Percentiles rank a stretch among this genome's conserved stretches.
phyloP scores from a whole-genome alignment of 2,888 invertebrate species.

The Acanthosepion pharaonis region DNA sequence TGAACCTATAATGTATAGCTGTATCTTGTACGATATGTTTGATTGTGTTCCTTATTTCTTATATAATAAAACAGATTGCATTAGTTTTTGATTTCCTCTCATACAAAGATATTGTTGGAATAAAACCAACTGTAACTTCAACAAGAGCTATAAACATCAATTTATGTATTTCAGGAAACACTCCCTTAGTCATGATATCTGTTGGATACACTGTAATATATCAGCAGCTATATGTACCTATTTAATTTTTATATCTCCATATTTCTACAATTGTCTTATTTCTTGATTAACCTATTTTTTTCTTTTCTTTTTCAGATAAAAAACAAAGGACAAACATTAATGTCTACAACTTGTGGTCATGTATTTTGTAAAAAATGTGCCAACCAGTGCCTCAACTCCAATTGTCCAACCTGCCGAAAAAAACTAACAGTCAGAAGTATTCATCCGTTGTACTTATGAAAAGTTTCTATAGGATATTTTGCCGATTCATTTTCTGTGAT shows the following conservation, averaged over 20 bases:
- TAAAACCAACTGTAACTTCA: too few relatives aligned
- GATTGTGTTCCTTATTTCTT: too few relatives aligned
- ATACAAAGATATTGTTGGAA: too few relatives aligned
- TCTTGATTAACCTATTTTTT: background rate
- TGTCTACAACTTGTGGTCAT: constrained; percentile 69
- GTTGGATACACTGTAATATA: too few relatives aligned
- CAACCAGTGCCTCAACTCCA: background rate
- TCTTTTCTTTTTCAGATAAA: constrained; percentile 59
- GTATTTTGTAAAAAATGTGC: constrained; percentile 65
- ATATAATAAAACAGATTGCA: too few relatives aligned
- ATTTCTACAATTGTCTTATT: background rate
- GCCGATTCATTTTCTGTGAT: background rate
- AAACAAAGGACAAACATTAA: constrained; percentile 56
- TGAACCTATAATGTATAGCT: too few relatives aligned
- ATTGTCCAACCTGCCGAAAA: constrained; percentile 66
- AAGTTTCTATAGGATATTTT: background rate
- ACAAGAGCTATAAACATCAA: too few relatives aligned
- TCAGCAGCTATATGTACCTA: too few relatives aligned
- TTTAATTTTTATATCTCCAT: background rate
- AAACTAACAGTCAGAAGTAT: constrained; percentile 56
- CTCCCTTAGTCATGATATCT: too few relatives aligned
- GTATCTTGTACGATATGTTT: too few relatives aligned
- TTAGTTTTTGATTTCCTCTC: too few relatives aligned
- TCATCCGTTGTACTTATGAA: constrained; percentile 59
- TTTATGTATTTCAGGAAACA: too few relatives aligned